Base-by-base conservation (phyloP, 2,888 invertebrate genomes). In the Apomyelois bistriatella region DNA sequence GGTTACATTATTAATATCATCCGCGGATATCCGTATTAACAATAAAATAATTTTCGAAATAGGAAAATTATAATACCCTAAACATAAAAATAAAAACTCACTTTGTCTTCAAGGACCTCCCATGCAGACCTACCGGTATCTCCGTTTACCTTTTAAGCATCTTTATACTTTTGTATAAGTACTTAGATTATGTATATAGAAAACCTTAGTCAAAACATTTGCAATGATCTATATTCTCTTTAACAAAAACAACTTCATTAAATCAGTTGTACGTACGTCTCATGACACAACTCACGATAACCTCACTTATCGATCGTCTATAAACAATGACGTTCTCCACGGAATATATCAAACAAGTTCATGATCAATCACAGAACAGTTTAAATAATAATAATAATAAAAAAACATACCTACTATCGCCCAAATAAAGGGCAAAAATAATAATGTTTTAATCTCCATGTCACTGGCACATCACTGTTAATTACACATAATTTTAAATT, bases 281-380 rank as follows among this genome's bases (percentile, higher is more conserved):
- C 30, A 46, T 32, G 8, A 1, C 46, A 43, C 13, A 7, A 35
- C 46, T 32, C 15, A 15, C 10, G 46, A 46, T 46, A 37, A 48
- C 49, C 28, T 40, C 38, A 32, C 40, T 17, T 32, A 9, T 10
- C 22, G 49, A 50, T 50, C 30, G 5, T 9, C 40, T 30, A 32
- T 10, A 22, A 30, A 50, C 28, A 40, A 40, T 32, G 49, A 50
- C 40, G 49, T 38, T 32, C 40, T 50, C 40, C 40, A 40, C 15
- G 22, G 22, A 22, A 22, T 22, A 7, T 4, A 10, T 40, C 40
- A 32, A 52, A 55, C 52, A 50, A 46, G 53, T 55, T 55, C 41
- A 40, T 15, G 30, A 40, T 41, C 49, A 48, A 30, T 12, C 28
- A 48, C 22, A 15, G 13, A n/a, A 10, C 5, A 38, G 13, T 16